Base-by-base conservation (phyloP, 1,140 invertebrate genomes). In the Brachionus manjavacas region DNA sequence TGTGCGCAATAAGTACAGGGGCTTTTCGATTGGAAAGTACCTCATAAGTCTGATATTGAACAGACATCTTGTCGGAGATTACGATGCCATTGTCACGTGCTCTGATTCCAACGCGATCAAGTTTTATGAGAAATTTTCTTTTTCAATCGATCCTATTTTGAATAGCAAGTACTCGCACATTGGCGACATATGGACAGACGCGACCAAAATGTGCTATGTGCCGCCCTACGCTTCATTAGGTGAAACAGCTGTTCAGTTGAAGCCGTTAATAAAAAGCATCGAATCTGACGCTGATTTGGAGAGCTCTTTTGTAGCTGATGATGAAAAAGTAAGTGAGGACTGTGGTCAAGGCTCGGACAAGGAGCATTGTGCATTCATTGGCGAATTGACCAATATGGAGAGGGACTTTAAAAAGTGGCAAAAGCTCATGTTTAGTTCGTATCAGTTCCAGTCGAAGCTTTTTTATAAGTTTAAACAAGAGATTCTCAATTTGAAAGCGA, bases 161-260 rank as follows among this genome's bases (percentile, higher is more conserved):
- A 66, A 66, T 31, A 72, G 66, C 9, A 84, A 84, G 52, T 84
- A 72, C 35, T 28, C 41, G 31, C 66, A 84, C 41, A 49, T 84
- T 12, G 83, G 83, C 0, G 83, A 84, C 35, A 46, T 41, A 11
- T 84, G 66, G 66, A 84, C 83, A 16, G 55, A 84, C 20, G 20
- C 83, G 0, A 84, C 66, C 1, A 52, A 60, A 55, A 84, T 84
- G 83, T 84, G 83, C 23, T 84, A 64, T 41, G n/a, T 84, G 46
- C 43, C 83, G 2, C 28, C 83, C 3, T 84, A 84, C 20, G 14
- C 8, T 68, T 28, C 14, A 2, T 20, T 28, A 25, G 68, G 23
- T 31, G 72, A 74, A 4, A 23, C 8, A 11, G 16, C 9, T 8
- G 43, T 74, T 41, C 12, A 74, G 46, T 43, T 43, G 2, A 74